Evolutionary conservation across 2,888 invertebrate species (phyloP).

Genomic region (Euphydryas editha): DNA sequence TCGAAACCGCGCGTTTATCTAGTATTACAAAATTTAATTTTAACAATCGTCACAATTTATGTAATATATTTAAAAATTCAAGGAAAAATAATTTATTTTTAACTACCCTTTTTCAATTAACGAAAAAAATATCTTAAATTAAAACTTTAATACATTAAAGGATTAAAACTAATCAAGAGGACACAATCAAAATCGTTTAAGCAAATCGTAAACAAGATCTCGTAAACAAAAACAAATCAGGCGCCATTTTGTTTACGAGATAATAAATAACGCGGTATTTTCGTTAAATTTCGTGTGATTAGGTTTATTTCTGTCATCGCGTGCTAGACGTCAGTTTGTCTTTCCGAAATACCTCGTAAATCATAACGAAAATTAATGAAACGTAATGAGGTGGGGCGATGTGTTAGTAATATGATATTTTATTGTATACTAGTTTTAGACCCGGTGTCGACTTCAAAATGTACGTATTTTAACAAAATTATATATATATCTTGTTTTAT

Average conservation of each 20-base stretch:
- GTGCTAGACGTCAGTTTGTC: constrained; percentile 23
- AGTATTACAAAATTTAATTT: too few relatives aligned
- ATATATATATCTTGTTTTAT: too few relatives aligned
- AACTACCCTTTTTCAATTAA: too few relatives aligned
- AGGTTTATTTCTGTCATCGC: constrained; percentile 32
- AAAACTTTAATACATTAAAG: too few relatives aligned
- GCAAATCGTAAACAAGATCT: not conserved
- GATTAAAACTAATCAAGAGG: not conserved
- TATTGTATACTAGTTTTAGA: too few relatives aligned
- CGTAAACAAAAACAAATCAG: not conserved
- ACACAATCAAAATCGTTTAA: not conserved
- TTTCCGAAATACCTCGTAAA: constrained; percentile 30
- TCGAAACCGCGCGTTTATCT: too few relatives aligned
- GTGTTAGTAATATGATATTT: not conserved
- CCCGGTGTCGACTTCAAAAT: too few relatives aligned
- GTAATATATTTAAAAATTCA: too few relatives aligned
- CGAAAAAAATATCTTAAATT: too few relatives aligned
- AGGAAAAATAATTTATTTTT: too few relatives aligned
- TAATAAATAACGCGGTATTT: not conserved
- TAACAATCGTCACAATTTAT: too few relatives aligned
- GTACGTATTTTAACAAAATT: too few relatives aligned
- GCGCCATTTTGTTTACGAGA: not conserved
- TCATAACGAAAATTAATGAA: constrained; percentile 28
- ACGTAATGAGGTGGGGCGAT: not conserved
- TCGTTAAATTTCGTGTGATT: constrained; percentile 29